These are phyloP conservation scores for Tetramorium simillimum DNA, from an alignment of 1,140 invertebrate species.

Conservation along the genomic window DNA sequence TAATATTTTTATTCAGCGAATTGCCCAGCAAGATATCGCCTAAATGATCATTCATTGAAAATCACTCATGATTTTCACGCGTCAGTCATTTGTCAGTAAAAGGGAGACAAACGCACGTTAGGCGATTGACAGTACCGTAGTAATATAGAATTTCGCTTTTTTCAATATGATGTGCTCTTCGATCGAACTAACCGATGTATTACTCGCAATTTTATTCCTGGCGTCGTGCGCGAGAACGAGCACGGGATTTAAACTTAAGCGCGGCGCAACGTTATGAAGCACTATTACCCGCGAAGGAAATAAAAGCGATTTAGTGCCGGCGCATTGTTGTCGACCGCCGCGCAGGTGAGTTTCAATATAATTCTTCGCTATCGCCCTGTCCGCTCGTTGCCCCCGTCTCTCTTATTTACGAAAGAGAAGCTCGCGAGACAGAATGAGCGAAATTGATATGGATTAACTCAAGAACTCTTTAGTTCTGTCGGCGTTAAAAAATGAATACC, in stretches of 20 bases:
- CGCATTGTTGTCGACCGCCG: conserved; percentile 47
- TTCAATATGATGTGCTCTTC: conserved; percentile 11
- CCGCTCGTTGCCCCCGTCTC: not conserved
- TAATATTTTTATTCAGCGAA: not conserved
- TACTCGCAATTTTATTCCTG: conserved; percentile 49
- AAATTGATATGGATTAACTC: conserved; percentile 57
- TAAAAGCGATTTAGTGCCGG: conserved; percentile 63
- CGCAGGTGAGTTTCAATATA: conserved; percentile 54
- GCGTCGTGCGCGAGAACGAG: not conserved
- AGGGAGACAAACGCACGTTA: not conserved
- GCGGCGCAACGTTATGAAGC: conserved; percentile 55
- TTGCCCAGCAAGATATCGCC: not conserved
- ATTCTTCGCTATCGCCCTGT: conserved; percentile 52
- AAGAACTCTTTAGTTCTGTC: not conserved
- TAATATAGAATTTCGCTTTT: conserved; percentile 7
- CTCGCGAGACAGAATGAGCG: conserved; percentile 15
- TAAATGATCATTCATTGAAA: not conserved
- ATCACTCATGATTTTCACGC: not conserved
- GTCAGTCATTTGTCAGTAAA: not conserved
- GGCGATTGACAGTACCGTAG: not conserved
- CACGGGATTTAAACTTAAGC: conserved; percentile 61
- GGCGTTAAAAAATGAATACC: conserved; percentile 26
- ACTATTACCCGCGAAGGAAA: conserved; percentile 62
- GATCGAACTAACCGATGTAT: conserved; percentile 28
- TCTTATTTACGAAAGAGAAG: conserved; percentile 44